Evolutionary conservation across 2,888 invertebrate species (phyloP).

Genomic region (Dichetophora obliterata): DNA sequence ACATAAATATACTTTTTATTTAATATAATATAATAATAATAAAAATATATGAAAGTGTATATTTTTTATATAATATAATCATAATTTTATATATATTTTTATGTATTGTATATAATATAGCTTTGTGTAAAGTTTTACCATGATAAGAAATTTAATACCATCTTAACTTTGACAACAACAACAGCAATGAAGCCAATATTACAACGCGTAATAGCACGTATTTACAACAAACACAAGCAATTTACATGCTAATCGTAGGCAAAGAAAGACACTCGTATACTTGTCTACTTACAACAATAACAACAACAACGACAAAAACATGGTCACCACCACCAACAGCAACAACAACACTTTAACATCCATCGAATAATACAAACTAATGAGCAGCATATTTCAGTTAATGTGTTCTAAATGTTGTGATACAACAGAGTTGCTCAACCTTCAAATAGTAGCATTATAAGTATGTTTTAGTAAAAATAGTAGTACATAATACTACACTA

Average conservation of each 20-base stretch:
- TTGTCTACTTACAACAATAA: constrained; percentile 1
- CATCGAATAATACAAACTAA: constrained; percentile 24
- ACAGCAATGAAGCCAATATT: not conserved
- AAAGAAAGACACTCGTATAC: not conserved
- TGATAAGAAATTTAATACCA: not conserved
- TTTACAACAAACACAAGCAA: constrained; percentile 27
- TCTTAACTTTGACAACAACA: constrained; percentile 1
- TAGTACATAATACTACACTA: not conserved
- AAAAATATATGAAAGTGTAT: too few species aligned
- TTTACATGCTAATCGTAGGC: constrained; percentile 35
- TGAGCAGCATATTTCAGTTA: constrained; percentile 31
- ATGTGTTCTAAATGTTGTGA: not conserved
- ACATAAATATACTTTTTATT: too few species aligned
- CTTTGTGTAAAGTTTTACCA: too few species aligned
- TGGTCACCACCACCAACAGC: not conserved
- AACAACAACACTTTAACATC: not conserved
- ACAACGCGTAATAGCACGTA: not conserved
- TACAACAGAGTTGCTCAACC: not conserved
- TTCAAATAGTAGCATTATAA: not conserved
- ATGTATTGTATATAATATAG: not conserved
- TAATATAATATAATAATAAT: too few species aligned
- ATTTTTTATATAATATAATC: too few species aligned
- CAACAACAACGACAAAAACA: not conserved
- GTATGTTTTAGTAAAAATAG: not conserved
- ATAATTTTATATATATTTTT: not conserved